Evolutionary conservation across 2,797 vertebrate genomes (phyloP), one percentile per base, ranked within the genome.

Genomic region (Halcyon leucocephala): DNA sequence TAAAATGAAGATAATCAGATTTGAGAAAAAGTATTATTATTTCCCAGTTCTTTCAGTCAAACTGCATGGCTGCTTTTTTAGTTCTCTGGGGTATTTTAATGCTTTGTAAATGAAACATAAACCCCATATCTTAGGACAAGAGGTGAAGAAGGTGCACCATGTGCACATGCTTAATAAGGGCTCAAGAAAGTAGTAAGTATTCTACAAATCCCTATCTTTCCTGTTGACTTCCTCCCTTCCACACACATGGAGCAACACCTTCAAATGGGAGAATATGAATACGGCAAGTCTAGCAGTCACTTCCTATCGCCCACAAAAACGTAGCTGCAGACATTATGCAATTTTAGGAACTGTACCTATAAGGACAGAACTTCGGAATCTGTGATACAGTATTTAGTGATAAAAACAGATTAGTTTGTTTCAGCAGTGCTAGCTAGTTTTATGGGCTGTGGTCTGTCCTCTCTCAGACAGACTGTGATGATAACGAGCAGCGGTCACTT

Each of bases 1-100:
- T 86, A 80, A 93, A 97, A 90, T 71, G 42, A 89, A 94, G 70
- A 91, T 72, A 95, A 93, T 92, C 26, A 67, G n/a, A 94, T 29
- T 81, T 80, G 72, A 92, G 83, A 52, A 93, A 83, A 97, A 94
- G 24, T 52, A 80, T 65, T 93, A 54, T 62, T 72, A 33, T 90
- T 93, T 58, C 87, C 49, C 28, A 58, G 42, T 92, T 97, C 48
- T 79, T 97, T 95, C 67, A 96, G 82, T 85, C 62, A 77, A 94
- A 89, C 21, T 87, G 42, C 26, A 71, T 1, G 14, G 86, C 87
- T 70, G 41, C 70, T 92, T 89, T 97, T 96, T 86, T 86, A 12
- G 74, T 86, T 86, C 28, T 84, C 48, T 28, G 2, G 29, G 11
- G 1, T 62, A 18, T 86, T 87, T 88, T 52, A 91, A 96, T 78